Evolutionary conservation across 2,113 vertebrate species (phyloP).

Genomic region (Nycticryphes semicollaris): DNA sequence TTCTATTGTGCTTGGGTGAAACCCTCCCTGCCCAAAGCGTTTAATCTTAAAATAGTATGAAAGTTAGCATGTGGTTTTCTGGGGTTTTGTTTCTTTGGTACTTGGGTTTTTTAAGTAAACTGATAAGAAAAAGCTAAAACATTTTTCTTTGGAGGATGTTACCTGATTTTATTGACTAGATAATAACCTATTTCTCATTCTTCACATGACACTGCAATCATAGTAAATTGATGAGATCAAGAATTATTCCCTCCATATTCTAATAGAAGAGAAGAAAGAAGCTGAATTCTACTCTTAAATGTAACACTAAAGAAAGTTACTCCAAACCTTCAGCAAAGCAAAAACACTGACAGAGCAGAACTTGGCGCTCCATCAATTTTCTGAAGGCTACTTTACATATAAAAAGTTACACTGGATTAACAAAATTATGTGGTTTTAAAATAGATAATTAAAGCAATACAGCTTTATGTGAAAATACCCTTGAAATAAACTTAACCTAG

Average conservation of each 20-base stretch:
- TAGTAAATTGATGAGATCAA: background rate
- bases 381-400: slow-evolving; percentile 63
- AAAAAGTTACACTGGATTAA: slow-evolving; percentile 64
- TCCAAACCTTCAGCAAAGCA: background rate
- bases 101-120: background rate
- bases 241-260: background rate
- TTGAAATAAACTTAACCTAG: slow-evolving; percentile 53
- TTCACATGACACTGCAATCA: background rate
- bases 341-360: slow-evolving; percentile 6
- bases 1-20: background rate
- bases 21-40: background rate
- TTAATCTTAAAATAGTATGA: background rate
- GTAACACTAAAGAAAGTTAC: background rate
- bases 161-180: background rate
- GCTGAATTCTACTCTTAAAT: background rate
- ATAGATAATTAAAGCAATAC: slow-evolving; percentile 63
- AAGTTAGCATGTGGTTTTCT: background rate
- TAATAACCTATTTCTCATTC: background rate
- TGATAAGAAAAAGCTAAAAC: background rate
- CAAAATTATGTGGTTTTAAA: slow-evolving; percentile 61
- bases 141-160: background rate
- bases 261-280: background rate
- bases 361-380: background rate
- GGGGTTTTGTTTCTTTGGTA: background rate
- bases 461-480: slow-evolving; percentile 60